These are phyloP conservation scores for Rhamnusium bicolor DNA, from an alignment of 2,888 invertebrate species.

Conservation along the genomic window DNA sequence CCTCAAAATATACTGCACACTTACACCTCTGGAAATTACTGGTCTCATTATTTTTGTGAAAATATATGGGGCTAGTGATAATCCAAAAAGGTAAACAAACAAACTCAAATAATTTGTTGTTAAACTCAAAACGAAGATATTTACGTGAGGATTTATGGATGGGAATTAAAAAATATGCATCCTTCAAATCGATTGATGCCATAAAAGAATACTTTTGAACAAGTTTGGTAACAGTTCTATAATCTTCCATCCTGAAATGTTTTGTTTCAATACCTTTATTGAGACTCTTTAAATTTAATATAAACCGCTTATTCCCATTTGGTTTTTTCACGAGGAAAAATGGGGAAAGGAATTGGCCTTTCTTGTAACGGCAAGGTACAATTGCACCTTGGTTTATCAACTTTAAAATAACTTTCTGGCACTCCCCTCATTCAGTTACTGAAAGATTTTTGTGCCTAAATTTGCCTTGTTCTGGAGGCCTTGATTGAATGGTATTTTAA, in stretches of 20 bases:
- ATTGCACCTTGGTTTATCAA: neutral
- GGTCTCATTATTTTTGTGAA: constrained; percentile 54
- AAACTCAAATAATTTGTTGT: constrained; percentile 43
- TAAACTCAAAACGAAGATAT: constrained; percentile 49
- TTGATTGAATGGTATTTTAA: neutral
- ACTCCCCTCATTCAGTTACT: neutral
- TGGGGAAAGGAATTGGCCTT: neutral
- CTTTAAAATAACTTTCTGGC: neutral
- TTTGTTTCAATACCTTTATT: neutral
- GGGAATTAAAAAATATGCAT: constrained; percentile 49
- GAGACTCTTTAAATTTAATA: neutral
- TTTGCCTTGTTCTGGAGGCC: neutral
- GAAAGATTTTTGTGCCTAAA: neutral
- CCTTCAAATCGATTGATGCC: constrained; percentile 35
- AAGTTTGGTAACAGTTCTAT: constrained; percentile 45
- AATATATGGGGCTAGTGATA: constrained; percentile 48
- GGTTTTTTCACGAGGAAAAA: neutral
- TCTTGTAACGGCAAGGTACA: neutral
- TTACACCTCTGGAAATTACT: neutral
- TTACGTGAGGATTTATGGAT: constrained; percentile 46
- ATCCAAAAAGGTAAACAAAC: constrained; percentile 51
- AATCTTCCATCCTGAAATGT: constrained; percentile 39
- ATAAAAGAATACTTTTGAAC: constrained; percentile 32
- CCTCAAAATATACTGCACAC: neutral
- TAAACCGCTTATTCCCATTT: constrained; percentile 1